Evolutionary conservation across 2,888 invertebrate species (phyloP).

Genomic region (Callyntrura guangdongensis): DNA sequence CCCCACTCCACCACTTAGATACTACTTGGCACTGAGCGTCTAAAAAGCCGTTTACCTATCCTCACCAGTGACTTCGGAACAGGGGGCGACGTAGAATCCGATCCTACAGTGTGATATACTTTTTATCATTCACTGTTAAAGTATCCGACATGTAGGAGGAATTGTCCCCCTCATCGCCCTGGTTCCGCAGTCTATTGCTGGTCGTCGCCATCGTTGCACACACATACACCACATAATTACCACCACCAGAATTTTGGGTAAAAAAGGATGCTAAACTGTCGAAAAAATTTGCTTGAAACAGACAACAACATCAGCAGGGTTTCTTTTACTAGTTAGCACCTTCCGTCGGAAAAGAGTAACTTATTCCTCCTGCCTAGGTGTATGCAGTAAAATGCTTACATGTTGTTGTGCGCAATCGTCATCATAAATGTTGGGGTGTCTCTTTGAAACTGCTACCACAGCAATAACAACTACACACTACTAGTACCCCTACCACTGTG

Average conservation of each 20-base stretch:
- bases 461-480: too few relatives aligned
- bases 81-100: too few relatives aligned
- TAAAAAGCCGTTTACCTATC: neutral
- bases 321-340: conserved; percentile 56
- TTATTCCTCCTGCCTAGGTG: neutral
- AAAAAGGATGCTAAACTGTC: conserved; percentile 30
- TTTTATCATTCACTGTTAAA: too few relatives aligned
- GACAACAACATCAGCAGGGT: conserved; percentile 62
- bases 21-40: conserved; percentile 37
- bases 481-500: conserved; percentile 11
- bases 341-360: conserved; percentile 13
- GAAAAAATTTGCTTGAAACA: conserved; percentile 61
- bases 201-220: neutral
- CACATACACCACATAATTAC: neutral
- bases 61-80: too few relatives aligned
- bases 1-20: neutral
- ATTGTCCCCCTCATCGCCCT: too few relatives aligned
- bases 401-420: conserved; percentile 9
- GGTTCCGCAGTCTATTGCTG: too few relatives aligned
- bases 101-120: too few relatives aligned
- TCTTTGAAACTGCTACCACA: conserved; percentile 14
- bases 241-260: neutral
- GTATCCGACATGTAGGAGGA: too few relatives aligned
- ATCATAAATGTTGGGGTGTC: conserved; percentile 27
- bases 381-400: conserved; percentile 3